Percentiles rank a stretch among this genome's conserved stretches.
Evolutionary conservation across 2,113 vertebrate genomes (phyloP).

Genomic region (Pipa parva): DNA sequence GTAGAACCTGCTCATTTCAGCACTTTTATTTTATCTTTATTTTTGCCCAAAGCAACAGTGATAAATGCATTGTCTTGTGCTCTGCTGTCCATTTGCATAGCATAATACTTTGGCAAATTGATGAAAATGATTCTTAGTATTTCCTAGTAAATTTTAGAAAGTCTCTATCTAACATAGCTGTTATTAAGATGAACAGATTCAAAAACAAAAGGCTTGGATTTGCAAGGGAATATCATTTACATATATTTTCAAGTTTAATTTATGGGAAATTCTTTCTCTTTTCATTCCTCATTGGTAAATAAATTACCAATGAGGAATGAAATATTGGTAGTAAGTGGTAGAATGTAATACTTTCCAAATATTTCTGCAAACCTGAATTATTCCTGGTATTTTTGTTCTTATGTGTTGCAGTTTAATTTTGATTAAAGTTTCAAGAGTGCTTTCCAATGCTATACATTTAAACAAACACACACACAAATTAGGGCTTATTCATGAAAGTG

Average conservation of each 20-base stretch:
- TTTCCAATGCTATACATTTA: too few relatives aligned
- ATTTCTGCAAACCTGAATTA: too few relatives aligned
- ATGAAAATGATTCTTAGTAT: slow-evolving; percentile 16
- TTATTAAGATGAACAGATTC: slow-evolving; percentile 24
- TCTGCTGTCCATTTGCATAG: not conserved
- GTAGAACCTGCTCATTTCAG: too few relatives aligned
- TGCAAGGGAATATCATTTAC: slow-evolving; percentile 27
- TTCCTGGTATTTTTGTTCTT: too few relatives aligned
- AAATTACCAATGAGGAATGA: too few relatives aligned
- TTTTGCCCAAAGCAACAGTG: slow-evolving; percentile 11
- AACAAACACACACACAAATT: too few relatives aligned
- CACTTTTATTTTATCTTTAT: not conserved
- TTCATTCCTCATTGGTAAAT: not conserved
- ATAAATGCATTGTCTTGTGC: slow-evolving; percentile 12
- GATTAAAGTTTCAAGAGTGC: too few relatives aligned
- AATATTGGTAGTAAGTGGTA: too few relatives aligned
- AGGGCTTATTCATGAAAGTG: too few relatives aligned
- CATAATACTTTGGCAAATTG: slow-evolving; percentile 29
- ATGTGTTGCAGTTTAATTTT: too few relatives aligned
- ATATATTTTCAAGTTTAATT: slow-evolving; percentile 35
- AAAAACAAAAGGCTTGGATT: slow-evolving; percentile 13
- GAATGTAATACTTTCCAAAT: too few relatives aligned
- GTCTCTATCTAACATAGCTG: slow-evolving; percentile 15
- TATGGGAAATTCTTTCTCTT: not conserved
- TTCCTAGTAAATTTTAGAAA: slow-evolving; percentile 5